Evolutionary conservation across 2,888 invertebrate species (phyloP), one percentile per base, ranked within the genome.

Genomic region (Diaperis boleti): DNA sequence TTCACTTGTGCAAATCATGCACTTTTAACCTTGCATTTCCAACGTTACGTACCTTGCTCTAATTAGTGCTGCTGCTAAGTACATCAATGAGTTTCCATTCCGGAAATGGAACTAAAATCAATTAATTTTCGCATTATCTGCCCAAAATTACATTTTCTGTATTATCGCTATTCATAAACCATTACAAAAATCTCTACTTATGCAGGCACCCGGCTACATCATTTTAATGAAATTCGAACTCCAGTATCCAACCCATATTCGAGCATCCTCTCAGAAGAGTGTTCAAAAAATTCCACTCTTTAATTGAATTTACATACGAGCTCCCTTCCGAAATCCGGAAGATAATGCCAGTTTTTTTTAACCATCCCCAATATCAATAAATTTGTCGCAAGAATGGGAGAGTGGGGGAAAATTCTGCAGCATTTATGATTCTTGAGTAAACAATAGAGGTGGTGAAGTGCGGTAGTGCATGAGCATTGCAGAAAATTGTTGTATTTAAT

Each of bases 271-370:
- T 33, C 22, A 4, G 13, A 33, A 33, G 33, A 33, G 33, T 33
- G 11, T 33, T 33, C 33, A 11, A 33, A 33, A 33, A 33, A 33
- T 39, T 39, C n/a, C 39, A 39, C 39, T n/a, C 39, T 39, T 39
- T 39, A 39, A 39, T 39, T 39, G 39, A 39, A 39, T 39, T 39
- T 39, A 39, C 39, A 39, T 39, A 17, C 39, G 33, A 33, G 11
- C 33, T 2, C 33, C 11, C 13, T 13, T 33, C 2, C 2, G 11
- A 33, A 33, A 33, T 33, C 33, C 33, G 5, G 5, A 33, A 33
- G 33, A 33, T 33, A 33, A 33, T 11, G 11, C 1, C 2, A 1
- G 33, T 3, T 13, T 33, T 33, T 33, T 33, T 33, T 2, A 10
- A 13, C 10, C 33, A 2, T 5, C 33, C 33, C 13, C 33, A 33